phyloP scores from a whole-genome alignment of 2,797 vertebrate species.

The Delichon dasypus region DNA sequence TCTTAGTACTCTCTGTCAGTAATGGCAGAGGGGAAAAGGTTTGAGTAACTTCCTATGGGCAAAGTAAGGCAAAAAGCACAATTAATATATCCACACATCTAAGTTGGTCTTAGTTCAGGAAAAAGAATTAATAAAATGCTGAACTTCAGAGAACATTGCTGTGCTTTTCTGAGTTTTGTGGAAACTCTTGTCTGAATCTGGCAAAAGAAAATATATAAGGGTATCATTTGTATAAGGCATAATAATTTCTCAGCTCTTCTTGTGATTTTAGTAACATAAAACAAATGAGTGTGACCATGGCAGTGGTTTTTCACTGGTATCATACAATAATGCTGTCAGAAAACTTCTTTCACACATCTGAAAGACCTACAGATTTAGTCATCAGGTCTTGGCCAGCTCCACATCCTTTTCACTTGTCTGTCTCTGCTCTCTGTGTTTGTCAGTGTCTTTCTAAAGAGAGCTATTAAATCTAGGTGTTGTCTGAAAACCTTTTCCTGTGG shows the following conservation, averaged over 20 bases:
- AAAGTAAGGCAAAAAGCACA: not conserved
- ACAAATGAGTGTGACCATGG: not conserved
- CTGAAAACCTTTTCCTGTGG: not conserved
- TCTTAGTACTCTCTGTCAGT: not conserved
- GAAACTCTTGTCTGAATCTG: not conserved
- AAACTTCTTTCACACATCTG: not conserved
- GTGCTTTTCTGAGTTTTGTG: not conserved
- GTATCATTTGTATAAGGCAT: not conserved
- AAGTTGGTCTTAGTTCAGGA: not conserved
- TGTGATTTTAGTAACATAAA: not conserved
- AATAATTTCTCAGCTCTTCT: not conserved
- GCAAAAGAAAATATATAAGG: not conserved
- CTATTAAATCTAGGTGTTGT: not conserved
- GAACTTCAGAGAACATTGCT: not conserved
- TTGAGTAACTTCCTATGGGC: not conserved
- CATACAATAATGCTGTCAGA: not conserved
- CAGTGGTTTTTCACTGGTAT: not conserved
- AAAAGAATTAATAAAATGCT: not conserved
- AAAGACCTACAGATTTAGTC: not conserved
- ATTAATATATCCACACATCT: not conserved
- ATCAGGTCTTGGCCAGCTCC: not conserved
- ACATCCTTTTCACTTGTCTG: not conserved
- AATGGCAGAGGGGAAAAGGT: not conserved
- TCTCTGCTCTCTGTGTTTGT: not conserved
- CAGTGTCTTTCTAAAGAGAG: not conserved